Evolutionary conservation across 2,113 vertebrate genomes (phyloP).

Genomic region (Ibidorhyncha struthersii): DNA sequence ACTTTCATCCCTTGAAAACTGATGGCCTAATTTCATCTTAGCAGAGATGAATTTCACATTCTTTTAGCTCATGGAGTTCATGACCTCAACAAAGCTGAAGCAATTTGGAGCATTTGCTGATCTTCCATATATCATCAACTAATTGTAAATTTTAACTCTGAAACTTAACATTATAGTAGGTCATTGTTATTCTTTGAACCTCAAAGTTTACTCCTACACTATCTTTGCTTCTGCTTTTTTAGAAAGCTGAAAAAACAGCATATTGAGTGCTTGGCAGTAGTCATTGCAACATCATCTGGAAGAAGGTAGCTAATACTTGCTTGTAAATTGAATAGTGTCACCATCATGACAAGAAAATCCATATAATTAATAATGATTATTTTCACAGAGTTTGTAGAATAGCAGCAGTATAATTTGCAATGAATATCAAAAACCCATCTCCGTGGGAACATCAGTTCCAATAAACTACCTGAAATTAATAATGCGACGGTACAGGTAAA

Average conservation of each 20-base stretch:
- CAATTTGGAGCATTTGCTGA: background rate
- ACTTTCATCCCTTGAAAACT: background rate
- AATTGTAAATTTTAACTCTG: background rate
- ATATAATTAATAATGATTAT: background rate
- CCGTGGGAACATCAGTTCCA: background rate
- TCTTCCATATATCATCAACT: background rate
- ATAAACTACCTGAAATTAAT: slow-evolving; percentile 6
- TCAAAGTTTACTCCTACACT: background rate
- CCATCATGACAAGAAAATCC: background rate
- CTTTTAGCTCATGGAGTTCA: background rate
- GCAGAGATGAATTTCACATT: background rate
- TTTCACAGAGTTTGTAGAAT: background rate
- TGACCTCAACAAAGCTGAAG: background rate
- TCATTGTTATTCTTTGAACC: background rate
- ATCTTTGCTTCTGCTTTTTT: background rate
- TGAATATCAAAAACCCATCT: background rate
- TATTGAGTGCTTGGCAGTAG: background rate
- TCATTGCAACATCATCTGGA: background rate
- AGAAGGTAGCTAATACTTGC: background rate
- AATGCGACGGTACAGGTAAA: background rate
- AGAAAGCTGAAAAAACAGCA: background rate
- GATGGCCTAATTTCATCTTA: background rate
- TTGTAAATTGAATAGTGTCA: background rate
- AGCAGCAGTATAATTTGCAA: background rate
- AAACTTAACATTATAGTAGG: background rate